phyloP scores from a whole-genome alignment of 2,113 vertebrate genomes.

The Oncorhynchus masou region DNA sequence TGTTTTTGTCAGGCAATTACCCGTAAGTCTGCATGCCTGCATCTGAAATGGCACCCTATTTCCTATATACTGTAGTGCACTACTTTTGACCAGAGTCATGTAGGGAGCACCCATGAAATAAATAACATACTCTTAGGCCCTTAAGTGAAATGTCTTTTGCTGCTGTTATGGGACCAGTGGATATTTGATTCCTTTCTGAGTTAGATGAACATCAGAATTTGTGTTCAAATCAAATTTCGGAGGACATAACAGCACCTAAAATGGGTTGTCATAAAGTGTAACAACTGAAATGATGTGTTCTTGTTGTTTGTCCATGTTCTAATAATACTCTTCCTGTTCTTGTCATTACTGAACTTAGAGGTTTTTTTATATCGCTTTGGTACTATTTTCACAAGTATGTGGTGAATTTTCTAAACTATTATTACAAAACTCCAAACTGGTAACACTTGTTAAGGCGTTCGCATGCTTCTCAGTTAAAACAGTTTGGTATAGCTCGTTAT shows the following conservation, averaged over 20 bases:
- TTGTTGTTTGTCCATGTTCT: constrained; percentile 7
- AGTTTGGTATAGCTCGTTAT: too few relatives aligned
- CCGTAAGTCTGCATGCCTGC: constrained; percentile 73
- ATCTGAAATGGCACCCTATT: too few relatives aligned
- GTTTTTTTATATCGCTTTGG: too few relatives aligned
- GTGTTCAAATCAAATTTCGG: not conserved
- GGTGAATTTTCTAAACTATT: too few relatives aligned
- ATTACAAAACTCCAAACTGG: too few relatives aligned
- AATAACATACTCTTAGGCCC: not conserved
- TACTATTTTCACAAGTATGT: too few relatives aligned
- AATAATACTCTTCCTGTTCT: not conserved
- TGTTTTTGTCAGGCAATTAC: constrained; percentile 85
- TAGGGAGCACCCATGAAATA: not conserved
- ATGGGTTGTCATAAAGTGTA: constrained; percentile 8
- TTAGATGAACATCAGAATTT: not conserved
- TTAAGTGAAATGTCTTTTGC: too few relatives aligned
- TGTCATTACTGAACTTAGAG: constrained; percentile 5
- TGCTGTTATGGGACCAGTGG: not conserved
- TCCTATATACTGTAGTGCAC: not conserved
- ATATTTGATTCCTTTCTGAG: not conserved
- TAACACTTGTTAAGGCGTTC: too few relatives aligned
- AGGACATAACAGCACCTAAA: not conserved
- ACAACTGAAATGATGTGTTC: constrained; percentile 26
- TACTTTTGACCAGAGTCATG: not conserved
- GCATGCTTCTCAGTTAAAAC: too few relatives aligned